phyloP scores from a whole-genome alignment of 2,888 invertebrate species.

The Hylaea fasciaria region DNA sequence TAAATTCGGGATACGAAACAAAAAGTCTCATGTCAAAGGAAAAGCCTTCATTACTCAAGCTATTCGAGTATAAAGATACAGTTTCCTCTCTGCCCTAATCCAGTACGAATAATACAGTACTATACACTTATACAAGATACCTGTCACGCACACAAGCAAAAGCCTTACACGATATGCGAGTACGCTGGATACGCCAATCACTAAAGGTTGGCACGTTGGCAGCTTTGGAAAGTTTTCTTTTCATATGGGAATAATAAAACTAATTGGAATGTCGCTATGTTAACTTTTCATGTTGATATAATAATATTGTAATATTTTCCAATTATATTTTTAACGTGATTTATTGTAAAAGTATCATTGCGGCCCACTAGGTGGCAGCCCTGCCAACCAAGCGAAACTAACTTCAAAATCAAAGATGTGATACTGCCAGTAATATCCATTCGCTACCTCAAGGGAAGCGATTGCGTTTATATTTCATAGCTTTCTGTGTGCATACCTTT shows the following conservation, averaged over 20 bases:
- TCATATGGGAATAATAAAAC: too few species aligned
- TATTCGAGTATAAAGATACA: constrained; percentile 40
- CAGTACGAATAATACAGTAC: constrained; percentile 3
- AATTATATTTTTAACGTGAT: too few species aligned
- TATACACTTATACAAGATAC: not conserved
- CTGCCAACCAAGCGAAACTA: too few species aligned
- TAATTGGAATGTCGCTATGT: too few species aligned
- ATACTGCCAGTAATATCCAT: not conserved
- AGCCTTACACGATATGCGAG: not conserved
- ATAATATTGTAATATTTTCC: too few species aligned
- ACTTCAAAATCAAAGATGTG: not conserved
- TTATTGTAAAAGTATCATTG: too few species aligned
- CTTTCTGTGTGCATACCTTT: constrained; percentile 32
- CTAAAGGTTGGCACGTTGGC: too few species aligned
- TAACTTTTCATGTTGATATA: too few species aligned
- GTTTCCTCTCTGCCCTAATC: constrained; percentile 32
- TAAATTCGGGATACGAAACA: constrained; percentile 38
- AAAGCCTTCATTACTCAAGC: constrained; percentile 42
- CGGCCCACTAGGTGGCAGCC: too few species aligned
- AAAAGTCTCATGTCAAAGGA: constrained; percentile 42
- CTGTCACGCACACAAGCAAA: not conserved
- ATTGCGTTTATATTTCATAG: constrained; percentile 40
- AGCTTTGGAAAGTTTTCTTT: too few species aligned
- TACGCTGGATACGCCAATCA: too few species aligned
- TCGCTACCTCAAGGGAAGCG: constrained; percentile 33